Evolutionary conservation across 23 tunicate species (phyloP), one percentile per base, ranked within the genome.

Genomic region (Botrylloides violaceus): DNA sequence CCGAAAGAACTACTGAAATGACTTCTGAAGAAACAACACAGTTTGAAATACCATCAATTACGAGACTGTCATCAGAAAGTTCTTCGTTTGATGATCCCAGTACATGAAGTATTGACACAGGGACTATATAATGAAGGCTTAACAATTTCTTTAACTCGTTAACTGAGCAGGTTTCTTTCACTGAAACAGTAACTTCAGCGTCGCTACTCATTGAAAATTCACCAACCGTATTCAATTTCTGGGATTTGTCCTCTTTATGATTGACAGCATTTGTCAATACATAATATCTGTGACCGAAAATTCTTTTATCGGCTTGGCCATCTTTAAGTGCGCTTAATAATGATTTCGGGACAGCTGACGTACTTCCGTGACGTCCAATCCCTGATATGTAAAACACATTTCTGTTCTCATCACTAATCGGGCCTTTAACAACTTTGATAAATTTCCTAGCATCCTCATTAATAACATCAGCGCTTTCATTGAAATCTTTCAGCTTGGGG

Each of bases 401-500:
- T 31, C 29, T 31, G 9, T 63, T 63, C 33, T 63, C 34, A 63
- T 33, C 33, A 33, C 70, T 31, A 19, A 19, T 29, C 12, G 70
- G 70, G 3, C 36, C 70, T 19, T 9, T 3, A 19, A 33, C 70
- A 63, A 63, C 70, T 3, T 33, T 31, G 7, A 63, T 63, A 9
- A 63, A 63, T 63, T 63, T 63, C 18, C 33, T 19, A 12, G 70
- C 70, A 27, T 63, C 70, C 29, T 63, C 70, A 28, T 63, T 31
- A 6, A 34, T 31, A 25, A 34, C 35, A 9, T 29, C 70, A 12
- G 35, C 36, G 23, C 26, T 33, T 37, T 68, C 74, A 43, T 56
- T 68, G 47, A 35, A 68, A 68, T 68, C 74, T 7, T 37, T 36
- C 58, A 68, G 21, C 58, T 68, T 68, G 36, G 74, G 74, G n/a